These are phyloP conservation scores for cattle (Bos taurus) DNA, from an alignment of 2,113 vertebrate genomes.

Conservation along the genomic window DNA sequence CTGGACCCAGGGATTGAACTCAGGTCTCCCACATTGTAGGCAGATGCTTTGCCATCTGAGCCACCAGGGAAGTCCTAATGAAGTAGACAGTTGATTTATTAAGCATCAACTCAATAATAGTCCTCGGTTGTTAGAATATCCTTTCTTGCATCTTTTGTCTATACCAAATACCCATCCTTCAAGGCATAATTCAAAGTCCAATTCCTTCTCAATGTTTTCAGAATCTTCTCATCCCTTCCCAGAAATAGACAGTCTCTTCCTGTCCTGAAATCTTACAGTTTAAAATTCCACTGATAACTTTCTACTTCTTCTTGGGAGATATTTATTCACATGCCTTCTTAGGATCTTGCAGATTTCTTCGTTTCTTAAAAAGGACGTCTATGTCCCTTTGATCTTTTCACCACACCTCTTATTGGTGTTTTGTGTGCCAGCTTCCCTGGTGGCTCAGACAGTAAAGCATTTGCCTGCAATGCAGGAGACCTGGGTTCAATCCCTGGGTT, in stretches of 20 bases:
- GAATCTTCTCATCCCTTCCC: background rate
- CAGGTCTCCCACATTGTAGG: too few species aligned
- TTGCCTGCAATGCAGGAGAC: too few species aligned
- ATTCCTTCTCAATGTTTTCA: background rate
- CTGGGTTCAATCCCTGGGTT: too few species aligned
- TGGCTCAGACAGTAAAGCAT: too few species aligned
- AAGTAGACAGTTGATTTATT: background rate
- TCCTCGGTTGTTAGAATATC: background rate
- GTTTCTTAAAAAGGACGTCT: background rate
- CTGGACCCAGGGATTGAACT: fast-evolving
- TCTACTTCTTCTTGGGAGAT: background rate
- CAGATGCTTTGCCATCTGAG: too few species aligned
- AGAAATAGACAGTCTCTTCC: background rate
- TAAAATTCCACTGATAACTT: background rate
- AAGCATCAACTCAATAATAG: background rate
- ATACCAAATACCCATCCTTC: background rate
- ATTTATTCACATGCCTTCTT: background rate
- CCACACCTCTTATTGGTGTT: background rate
- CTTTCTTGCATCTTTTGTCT: background rate
- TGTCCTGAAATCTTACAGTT: background rate
- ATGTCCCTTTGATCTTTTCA: background rate
- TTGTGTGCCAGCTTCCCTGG: background rate
- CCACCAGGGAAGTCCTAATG: background rate
- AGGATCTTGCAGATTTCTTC: background rate
- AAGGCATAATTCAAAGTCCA: background rate